Percentiles rank a stretch among this genome's conserved stretches.
These are phyloP conservation scores for Bursaphelenchus okinawaensis DNA, from an alignment of 2,888 invertebrate species.

Conservation along the genomic window DNA sequence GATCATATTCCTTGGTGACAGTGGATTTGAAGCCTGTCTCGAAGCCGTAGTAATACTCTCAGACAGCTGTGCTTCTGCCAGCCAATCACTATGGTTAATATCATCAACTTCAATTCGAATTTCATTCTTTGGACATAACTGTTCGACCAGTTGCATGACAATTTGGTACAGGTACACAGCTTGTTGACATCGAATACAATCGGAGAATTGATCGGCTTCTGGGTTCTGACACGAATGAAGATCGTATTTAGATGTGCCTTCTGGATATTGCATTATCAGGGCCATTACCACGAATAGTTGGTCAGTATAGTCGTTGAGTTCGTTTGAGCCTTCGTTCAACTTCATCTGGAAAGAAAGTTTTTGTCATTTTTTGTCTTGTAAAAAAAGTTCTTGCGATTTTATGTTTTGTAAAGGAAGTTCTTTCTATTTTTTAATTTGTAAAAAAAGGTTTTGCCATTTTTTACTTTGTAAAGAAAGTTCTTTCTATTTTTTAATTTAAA, in stretches of 20 bases:
- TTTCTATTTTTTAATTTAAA: too few relatives aligned
- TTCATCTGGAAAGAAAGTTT: slow-evolving; percentile 68
- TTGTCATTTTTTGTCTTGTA: too few relatives aligned
- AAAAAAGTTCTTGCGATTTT: too few relatives aligned
- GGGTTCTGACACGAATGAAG: slow-evolving; percentile 60
- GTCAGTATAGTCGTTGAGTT: slow-evolving; percentile 54
- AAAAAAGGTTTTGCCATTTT: too few relatives aligned
- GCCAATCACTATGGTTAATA: slow-evolving; percentile 24
- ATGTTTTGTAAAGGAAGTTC: too few relatives aligned
- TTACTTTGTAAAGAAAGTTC: too few relatives aligned
- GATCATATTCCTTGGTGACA: not conserved
- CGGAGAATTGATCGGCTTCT: slow-evolving; percentile 62
- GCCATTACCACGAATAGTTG: slow-evolving; percentile 42
- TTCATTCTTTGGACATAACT: slow-evolving; percentile 46
- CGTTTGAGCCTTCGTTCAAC: slow-evolving; percentile 75
- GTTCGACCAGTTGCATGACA: slow-evolving; percentile 57
- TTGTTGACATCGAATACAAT: slow-evolving; percentile 84
- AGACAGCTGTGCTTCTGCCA: slow-evolving; percentile 27
- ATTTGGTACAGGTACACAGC: slow-evolving; percentile 82
- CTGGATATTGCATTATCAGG: slow-evolving; percentile 37
- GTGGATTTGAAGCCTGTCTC: not conserved
- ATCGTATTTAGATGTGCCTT: slow-evolving; percentile 11
- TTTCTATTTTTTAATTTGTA: too few relatives aligned
- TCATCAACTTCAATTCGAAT: slow-evolving; percentile 38
- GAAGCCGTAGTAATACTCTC: slow-evolving; percentile 29